Conservation (phyloP, 30 jellyfish, hydroid and myxozoan genomes). For the Turritopsis rubra region DNA sequence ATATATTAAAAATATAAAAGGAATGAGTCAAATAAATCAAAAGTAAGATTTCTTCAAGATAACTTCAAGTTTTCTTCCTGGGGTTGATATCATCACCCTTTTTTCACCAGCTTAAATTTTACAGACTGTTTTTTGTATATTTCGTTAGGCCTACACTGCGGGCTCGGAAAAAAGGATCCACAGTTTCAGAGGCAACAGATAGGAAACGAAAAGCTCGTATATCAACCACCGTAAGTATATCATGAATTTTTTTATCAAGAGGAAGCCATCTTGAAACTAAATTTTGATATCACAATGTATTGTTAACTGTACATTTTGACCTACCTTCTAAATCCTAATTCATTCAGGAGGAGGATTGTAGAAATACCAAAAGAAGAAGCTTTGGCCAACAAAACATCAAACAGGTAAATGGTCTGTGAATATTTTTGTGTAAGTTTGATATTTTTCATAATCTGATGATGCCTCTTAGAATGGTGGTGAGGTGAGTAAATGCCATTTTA, state of each 20-base stretch:
- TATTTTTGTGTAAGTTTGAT: too few species aligned
- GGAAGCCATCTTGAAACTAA: conserved; percentile 3
- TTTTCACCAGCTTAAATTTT: neutral
- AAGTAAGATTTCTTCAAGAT: neutral
- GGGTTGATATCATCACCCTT: neutral
- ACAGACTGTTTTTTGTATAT: neutral
- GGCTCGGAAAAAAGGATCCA: conserved; percentile 2
- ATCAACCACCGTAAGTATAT: conserved; percentile 19
- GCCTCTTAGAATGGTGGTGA: too few species aligned
- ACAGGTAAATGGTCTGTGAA: neutral
- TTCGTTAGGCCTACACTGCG: conserved; percentile 16
- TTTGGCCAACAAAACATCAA: neutral
- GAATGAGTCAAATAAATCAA: conserved; percentile 20
- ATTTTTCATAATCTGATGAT: too few species aligned
- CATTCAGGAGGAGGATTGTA: conserved; percentile 16
- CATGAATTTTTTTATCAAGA: neutral
- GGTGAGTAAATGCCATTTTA: too few species aligned
- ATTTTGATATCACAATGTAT: too few species aligned
- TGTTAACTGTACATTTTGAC: neutral
- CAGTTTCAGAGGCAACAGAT: conserved; percentile 10
- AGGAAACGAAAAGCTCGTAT: conserved; percentile 13
- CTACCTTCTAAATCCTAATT: neutral
- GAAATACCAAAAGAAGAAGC: neutral
- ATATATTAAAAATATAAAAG: neutral
- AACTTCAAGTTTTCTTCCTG: neutral